Evolutionary conservation across 1,140 invertebrate species (phyloP).

Genomic region (Apocrypta bakeri): DNA sequence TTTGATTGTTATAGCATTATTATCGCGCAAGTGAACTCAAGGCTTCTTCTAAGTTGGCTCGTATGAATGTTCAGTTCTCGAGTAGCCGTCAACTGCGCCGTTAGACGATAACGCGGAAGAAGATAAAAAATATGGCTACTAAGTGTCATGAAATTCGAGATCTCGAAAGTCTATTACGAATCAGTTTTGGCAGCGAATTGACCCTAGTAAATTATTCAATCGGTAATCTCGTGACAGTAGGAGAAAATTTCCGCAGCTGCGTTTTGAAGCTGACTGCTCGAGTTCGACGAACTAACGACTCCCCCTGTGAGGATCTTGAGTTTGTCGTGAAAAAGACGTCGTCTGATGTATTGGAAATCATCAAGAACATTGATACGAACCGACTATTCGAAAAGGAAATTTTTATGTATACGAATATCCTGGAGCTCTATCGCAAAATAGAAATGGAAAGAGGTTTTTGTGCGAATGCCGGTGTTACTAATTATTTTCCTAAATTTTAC

Average conservation of each 20-base stretch:
- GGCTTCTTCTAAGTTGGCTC: too few relatives aligned
- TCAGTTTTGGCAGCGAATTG: conserved; percentile 52
- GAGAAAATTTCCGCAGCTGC: conserved; percentile 77
- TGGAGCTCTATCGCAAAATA: conserved; percentile 61
- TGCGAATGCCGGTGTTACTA: conserved; percentile 60
- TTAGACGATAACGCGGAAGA: not conserved
- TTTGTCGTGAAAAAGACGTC: conserved; percentile 64
- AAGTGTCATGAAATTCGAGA: conserved; percentile 42
- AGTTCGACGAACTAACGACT: conserved; percentile 46
- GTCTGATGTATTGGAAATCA: conserved; percentile 59
- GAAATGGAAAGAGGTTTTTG: conserved; percentile 58
- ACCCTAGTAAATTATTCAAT: conserved; percentile 53
- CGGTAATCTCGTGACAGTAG: conserved; percentile 62
- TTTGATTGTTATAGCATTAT: too few relatives aligned
- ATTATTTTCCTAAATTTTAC: conserved; percentile 73
- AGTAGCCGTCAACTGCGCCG: too few relatives aligned
- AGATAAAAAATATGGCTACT: not conserved
- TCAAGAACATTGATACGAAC: conserved; percentile 60
- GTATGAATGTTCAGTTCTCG: too few relatives aligned
- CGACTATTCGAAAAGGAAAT: conserved; percentile 66
- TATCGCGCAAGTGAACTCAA: too few relatives aligned
- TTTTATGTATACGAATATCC: conserved; percentile 61
- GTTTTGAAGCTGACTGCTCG: conserved; percentile 70
- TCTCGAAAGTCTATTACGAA: conserved; percentile 52
- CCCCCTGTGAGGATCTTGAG: conserved; percentile 56